Evolutionary conservation across 2,888 invertebrate genomes (phyloP).

Genomic region (Drosophila subsilvestris): DNA sequence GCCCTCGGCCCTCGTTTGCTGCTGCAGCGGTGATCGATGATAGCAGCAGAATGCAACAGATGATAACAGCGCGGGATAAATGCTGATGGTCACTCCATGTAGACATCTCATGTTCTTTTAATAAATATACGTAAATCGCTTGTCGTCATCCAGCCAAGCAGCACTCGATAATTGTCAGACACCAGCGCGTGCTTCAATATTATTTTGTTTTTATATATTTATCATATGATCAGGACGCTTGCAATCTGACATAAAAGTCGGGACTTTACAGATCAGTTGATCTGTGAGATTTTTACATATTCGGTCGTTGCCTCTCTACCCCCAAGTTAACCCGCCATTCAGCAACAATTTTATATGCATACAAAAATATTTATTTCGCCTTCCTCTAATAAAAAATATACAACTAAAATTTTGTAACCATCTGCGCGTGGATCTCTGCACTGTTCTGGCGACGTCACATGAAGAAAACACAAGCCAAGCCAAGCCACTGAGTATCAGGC

Average conservation of each 20-base stretch:
- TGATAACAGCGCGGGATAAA: conserved; percentile 21
- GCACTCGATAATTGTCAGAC: not conserved
- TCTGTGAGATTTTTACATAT: no score
- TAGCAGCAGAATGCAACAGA: conserved; percentile 34
- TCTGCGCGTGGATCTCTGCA: not conserved
- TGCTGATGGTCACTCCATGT: conserved; percentile 38
- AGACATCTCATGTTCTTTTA: conserved; percentile 71
- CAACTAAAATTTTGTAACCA: not conserved
- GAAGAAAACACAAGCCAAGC: no score
- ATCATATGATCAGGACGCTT: not conserved
- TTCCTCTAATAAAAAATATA: not conserved
- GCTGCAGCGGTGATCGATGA: conserved; percentile 16
- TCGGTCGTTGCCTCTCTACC: no score
- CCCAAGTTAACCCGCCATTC: no score
- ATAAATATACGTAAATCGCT: conserved; percentile 12
- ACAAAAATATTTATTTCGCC: not conserved
- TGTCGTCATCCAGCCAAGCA: not conserved
- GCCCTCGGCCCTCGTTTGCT: not conserved
- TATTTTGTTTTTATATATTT: not conserved
- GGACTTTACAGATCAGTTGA: not conserved
- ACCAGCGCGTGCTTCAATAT: not conserved
- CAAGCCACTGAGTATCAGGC: no score
- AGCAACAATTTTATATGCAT: no score
- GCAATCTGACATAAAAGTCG: not conserved
- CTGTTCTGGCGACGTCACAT: no score